Conservation (phyloP, 1,140 invertebrate species). For the Copidosoma floridanum region DNA sequence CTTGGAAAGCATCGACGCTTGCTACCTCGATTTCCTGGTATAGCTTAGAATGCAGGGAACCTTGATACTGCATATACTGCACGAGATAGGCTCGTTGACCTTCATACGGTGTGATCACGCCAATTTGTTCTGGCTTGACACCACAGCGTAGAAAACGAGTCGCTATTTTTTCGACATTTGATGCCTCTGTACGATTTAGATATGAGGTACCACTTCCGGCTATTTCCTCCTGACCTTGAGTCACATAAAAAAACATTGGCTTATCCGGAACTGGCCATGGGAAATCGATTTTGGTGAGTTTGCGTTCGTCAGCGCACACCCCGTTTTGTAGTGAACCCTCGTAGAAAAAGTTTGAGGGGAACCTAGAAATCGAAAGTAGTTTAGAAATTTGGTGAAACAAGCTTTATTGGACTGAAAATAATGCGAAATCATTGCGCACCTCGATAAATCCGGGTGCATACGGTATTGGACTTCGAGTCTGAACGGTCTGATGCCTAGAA, state of each 20-base stretch:
- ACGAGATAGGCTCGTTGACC: slow-evolving; percentile 97
- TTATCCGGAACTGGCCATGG: slow-evolving; percentile 96
- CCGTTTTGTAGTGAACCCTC: slow-evolving; percentile 98
- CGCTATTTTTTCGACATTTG: slow-evolving; percentile 97
- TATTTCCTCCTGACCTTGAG: slow-evolving; percentile 98
- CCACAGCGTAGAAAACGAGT: slow-evolving; percentile 91
- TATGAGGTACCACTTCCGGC: slow-evolving; percentile 98
- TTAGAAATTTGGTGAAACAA: neutral
- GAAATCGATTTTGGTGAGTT: slow-evolving; percentile 89
- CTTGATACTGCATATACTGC: slow-evolving; percentile 99
- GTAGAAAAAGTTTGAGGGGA: slow-evolving; percentile 99
- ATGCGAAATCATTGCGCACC: slow-evolving; percentile 1
- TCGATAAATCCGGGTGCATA: slow-evolving; percentile 95
- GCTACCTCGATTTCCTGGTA: slow-evolving; percentile 99
- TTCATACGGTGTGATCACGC: slow-evolving; percentile 99
- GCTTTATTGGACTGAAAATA: no score
- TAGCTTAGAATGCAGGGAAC: slow-evolving; percentile 91
- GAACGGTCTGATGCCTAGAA: slow-evolving; percentile 93
- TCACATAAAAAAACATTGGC: slow-evolving; percentile 99
- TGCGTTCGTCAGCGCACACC: slow-evolving; percentile 92
- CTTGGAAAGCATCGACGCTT: slow-evolving; percentile 98
- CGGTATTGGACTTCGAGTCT: slow-evolving; percentile 97
- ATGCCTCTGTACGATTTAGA: slow-evolving; percentile 96
- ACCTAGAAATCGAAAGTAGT: slow-evolving; percentile 57
- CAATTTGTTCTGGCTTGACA: slow-evolving; percentile 97